Conservation (phyloP, 2,113 vertebrate genomes). For the Eulemur rufifrons region DNA sequence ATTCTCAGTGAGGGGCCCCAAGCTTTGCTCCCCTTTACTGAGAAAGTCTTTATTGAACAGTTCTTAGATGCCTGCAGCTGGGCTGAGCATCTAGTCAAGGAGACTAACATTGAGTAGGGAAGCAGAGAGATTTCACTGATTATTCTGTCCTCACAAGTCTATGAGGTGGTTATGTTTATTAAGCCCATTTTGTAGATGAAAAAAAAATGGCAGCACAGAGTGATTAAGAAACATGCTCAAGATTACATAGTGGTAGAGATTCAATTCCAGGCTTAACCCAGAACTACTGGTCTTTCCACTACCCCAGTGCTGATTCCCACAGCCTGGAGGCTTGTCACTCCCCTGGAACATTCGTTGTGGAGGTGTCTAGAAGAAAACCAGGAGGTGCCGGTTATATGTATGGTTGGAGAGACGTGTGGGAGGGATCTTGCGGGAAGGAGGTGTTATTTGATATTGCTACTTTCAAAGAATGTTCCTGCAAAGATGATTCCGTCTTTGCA, state of each 20-base stretch:
- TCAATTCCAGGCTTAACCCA: neutral
- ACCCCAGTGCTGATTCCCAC: neutral
- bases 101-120: conserved; percentile 9
- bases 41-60: neutral
- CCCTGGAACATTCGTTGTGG: neutral
- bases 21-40: neutral
- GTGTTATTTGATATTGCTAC: neutral
- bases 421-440: neutral
- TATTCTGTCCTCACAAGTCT: neutral
- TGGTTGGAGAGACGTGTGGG: neutral
- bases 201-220: neutral
- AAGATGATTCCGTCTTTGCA: neutral
- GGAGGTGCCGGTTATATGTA: neutral
- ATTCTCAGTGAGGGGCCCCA: neutral
- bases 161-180: neutral
- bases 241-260: neutral
- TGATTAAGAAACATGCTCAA: neutral
- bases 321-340: neutral
- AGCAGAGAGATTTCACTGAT: neutral
- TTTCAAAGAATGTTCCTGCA: neutral
- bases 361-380: neutral
- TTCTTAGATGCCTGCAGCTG: neutral
- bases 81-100: neutral
- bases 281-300: neutral
- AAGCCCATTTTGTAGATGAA: neutral